Conservation (phyloP, 2,113 vertebrate genomes). For the Aptenodytes forsteri region DNA sequence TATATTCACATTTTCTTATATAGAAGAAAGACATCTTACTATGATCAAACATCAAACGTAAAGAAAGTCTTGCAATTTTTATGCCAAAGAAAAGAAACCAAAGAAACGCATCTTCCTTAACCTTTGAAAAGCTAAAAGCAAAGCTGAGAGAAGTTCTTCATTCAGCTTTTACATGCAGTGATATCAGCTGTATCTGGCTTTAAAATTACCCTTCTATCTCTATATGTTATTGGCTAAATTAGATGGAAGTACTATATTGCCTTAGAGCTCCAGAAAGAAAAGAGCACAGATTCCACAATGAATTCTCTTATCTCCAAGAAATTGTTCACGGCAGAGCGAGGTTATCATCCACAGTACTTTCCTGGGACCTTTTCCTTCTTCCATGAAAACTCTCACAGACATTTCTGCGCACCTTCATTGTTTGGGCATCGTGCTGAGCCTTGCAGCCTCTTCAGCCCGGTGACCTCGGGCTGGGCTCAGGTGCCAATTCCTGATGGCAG, state of each 20-base stretch:
- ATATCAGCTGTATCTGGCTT: neutral
- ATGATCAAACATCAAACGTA: neutral
- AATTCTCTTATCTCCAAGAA: neutral
- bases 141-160: neutral
- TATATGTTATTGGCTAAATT: neutral
- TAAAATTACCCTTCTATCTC: neutral
- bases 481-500: neutral
- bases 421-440: neutral
- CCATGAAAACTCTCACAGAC: neutral
- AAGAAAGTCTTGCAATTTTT: neutral
- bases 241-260: neutral
- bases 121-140: neutral
- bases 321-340: neutral
- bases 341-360: neutral
- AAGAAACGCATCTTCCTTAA: neutral
- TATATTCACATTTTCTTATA: neutral
- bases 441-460: neutral
- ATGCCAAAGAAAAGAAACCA: neutral
- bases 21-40: neutral
- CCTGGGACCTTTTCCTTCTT: neutral
- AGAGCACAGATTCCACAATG: neutral
- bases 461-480: neutral
- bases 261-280: neutral
- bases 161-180: neutral
- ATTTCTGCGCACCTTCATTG: neutral